Conservation (phyloP, 2,113 vertebrate genomes). For the Eptatretus burgeri region DNA sequence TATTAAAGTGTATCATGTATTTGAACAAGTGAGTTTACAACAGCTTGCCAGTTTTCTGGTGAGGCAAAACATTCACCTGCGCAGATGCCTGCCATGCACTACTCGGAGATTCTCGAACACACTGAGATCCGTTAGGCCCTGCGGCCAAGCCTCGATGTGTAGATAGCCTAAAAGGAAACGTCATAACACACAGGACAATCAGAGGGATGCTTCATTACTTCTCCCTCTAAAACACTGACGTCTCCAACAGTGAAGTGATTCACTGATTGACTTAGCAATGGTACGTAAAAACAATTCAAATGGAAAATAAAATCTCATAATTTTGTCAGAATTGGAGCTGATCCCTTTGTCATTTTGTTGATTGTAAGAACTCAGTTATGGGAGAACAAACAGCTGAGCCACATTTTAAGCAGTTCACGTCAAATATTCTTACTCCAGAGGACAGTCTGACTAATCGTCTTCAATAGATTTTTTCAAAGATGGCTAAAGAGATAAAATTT, state of each 20-base stretch:
- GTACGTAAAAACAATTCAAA: neutral
- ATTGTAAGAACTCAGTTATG: neutral
- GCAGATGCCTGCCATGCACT: conserved; percentile 47
- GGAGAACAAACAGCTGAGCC: too few relatives aligned
- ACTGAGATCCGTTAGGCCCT: conserved; percentile 21
- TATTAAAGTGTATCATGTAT: neutral
- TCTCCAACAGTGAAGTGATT: neutral
- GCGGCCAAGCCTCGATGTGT: conserved; percentile 57
- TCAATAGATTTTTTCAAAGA: too few relatives aligned
- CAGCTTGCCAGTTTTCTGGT: neutral
- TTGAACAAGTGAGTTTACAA: neutral
- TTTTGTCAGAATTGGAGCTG: neutral
- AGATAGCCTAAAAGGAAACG: conserved; percentile 32
- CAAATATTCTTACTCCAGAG: too few relatives aligned
- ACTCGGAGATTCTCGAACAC: conserved; percentile 59
- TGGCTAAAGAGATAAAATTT: too few relatives aligned
- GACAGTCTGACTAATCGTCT: too few relatives aligned
- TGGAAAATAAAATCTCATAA: neutral
- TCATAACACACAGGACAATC: neutral
- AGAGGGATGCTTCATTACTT: neutral
- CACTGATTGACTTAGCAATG: neutral
- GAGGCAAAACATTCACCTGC: conserved; percentile 28
- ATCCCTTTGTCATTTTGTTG: neutral
- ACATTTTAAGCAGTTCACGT: too few relatives aligned
- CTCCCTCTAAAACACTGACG: neutral